Evolutionary conservation across 2,113 vertebrate species (phyloP).

Genomic region (Ptilorrhoa leucosticta): DNA sequence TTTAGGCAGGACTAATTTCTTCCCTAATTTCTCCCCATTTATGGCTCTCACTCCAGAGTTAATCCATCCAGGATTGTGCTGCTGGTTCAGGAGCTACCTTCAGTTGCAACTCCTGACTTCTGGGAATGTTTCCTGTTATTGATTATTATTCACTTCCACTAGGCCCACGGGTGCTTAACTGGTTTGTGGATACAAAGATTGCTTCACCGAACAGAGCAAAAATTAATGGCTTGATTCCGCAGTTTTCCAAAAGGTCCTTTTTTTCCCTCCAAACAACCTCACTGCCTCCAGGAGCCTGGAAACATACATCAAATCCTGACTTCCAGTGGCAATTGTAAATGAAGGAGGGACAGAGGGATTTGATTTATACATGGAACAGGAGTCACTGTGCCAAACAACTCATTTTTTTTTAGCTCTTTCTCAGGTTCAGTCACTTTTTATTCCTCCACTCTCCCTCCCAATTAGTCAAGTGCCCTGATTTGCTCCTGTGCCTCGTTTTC

Average conservation of each 20-base stretch:
- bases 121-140: neutral
- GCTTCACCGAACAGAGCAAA: neutral
- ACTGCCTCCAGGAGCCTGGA: neutral
- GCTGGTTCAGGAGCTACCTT: neutral
- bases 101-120: neutral
- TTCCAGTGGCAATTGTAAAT: neutral
- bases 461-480: neutral
- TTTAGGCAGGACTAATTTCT: neutral
- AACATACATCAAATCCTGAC: neutral
- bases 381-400: neutral
- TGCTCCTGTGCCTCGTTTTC: neutral
- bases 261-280: neutral
- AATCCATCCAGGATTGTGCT: neutral
- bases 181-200: neutral
- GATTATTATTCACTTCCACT: neutral
- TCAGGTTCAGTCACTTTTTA: neutral
- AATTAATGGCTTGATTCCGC: neutral
- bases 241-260: neutral
- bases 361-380: neutral
- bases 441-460: neutral
- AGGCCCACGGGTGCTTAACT: neutral
- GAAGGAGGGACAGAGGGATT: neutral
- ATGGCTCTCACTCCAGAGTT: neutral
- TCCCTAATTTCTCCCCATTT: neutral
- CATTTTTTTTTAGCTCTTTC: neutral